Base-by-base conservation (phyloP, 2,797 vertebrate species). In the Mallotus villosus region DNA sequence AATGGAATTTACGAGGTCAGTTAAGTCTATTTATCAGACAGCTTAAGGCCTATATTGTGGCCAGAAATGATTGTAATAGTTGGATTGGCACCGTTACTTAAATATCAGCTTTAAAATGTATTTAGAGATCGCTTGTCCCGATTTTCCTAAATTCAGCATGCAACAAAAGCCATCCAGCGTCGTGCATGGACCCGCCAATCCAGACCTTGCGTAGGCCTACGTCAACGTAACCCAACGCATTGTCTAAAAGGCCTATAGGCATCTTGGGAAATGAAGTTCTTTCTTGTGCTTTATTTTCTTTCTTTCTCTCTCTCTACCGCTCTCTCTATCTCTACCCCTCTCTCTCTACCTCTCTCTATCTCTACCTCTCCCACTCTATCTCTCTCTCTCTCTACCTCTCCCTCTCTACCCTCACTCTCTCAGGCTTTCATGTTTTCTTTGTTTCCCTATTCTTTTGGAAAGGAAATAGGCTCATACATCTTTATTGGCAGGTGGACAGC, bases 171-270 rank as follows among this genome's bases (percentile, higher is more conserved):
- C 74, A 22, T 49, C 68, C 65, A 63, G 55, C 21, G 55, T 49
- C 66, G 63, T 67, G 37, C 67, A 71, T 72, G 9, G 37, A 82
- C 77, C 83, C 83, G 83, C 83, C 83, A 84, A 82, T 78, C 77
- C 78, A 37, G 67, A 73, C 68, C 12, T 64, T 70, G 66, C 68
- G 70, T 75, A 72, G 25, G 37, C 37, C 41, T 7, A 27, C 41
- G 51, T 53, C 16, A n/a, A 53, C 14, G 51, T 53, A 17, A 53
- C 51, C 32, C 22, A 68, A 65, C 68, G 22, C 65, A 46, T 21
- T 22, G 27, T 59, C 12, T 41, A 41, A 41, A 12, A 11, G 53
- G 1, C 5, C 12, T 37, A n/a, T 49, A 19, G 29, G 76, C 24
- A 75, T 78, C 51, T 55, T 84, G 82, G 82, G 82, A 80, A 25